phyloP scores from a whole-genome alignment of 2,113 vertebrate genomes.

The Pangasianodon hypophthalmus region DNA sequence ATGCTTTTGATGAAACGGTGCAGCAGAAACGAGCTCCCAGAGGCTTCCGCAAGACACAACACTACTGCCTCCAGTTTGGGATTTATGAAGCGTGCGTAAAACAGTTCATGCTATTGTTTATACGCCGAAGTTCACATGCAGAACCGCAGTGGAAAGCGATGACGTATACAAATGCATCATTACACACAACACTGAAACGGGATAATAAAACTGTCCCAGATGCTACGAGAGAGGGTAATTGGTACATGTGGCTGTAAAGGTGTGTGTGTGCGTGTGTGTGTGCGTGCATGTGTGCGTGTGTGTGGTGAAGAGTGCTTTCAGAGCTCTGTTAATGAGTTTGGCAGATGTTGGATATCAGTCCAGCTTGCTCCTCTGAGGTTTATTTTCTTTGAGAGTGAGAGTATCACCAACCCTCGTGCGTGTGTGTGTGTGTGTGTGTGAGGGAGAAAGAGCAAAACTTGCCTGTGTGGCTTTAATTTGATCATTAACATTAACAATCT shows the following conservation, averaged over 20 bases:
- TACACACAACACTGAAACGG: background rate
- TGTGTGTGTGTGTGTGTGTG: background rate
- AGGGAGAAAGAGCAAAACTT: background rate
- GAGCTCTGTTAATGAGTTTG: constrained; percentile 23
- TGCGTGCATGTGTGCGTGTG: constrained; percentile 20
- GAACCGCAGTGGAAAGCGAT: background rate
- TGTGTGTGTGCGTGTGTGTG: constrained; percentile 35
- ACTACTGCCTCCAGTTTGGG: background rate
- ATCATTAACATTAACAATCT: background rate
- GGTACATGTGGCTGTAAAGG: background rate
- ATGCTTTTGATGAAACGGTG: background rate
- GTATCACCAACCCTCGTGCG: background rate
- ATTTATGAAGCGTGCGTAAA: background rate
- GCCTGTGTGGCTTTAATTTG: too few species aligned
- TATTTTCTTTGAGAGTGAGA: constrained; percentile 17
- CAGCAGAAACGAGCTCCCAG: background rate
- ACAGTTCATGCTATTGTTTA: background rate
- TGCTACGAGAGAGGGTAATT: constrained; percentile 1
- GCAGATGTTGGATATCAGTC: constrained; percentile 36
- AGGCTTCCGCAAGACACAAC: background rate
- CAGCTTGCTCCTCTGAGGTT: constrained; percentile 1
- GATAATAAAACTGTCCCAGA: constrained; percentile 4
- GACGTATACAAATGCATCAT: constrained; percentile 1
- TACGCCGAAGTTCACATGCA: background rate
- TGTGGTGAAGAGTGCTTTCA: background rate